Conservation (phyloP, 2,113 vertebrate species). For the Cromileptes altivelis region DNA sequence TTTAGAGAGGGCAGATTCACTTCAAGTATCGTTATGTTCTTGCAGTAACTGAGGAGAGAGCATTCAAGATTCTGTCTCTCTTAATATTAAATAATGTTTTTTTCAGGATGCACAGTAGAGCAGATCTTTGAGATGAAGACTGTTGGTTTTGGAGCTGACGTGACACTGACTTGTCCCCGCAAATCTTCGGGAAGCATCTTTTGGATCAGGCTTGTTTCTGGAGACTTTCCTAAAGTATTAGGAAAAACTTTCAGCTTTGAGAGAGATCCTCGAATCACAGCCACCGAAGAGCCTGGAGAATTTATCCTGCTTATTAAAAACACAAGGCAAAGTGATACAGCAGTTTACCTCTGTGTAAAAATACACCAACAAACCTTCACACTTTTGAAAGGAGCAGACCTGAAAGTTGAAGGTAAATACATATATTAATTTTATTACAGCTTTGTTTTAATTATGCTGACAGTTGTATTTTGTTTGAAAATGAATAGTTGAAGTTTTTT, state of each 20-base stretch:
- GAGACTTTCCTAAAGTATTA: constrained; percentile 24
- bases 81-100: not conserved
- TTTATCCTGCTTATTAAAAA: constrained; percentile 45
- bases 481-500: not conserved
- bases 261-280: not conserved
- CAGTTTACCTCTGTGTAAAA: constrained; percentile 59
- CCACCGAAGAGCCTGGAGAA: rapidly evolving
- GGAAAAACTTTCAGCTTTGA: not conserved
- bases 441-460: not conserved
- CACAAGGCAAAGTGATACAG: constrained; percentile 34
- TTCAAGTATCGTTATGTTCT: not conserved
- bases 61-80: not conserved
- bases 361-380: rapidly evolving
- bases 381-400: constrained; percentile 21
- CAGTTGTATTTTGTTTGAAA: not conserved
- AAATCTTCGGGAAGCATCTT: not conserved
- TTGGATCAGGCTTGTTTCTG: constrained; percentile 60
- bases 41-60: not conserved
- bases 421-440: not conserved
- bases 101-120: constrained; percentile 32
- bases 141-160: constrained; percentile 28
- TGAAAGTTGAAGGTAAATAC: constrained; percentile 63
- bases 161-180: constrained; percentile 35
- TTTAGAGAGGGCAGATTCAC: not conserved
- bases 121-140: not conserved